Evolutionary conservation across 92 coral and sea anemone species (phyloP).

Genomic region (Virgularia gustaviana): DNA sequence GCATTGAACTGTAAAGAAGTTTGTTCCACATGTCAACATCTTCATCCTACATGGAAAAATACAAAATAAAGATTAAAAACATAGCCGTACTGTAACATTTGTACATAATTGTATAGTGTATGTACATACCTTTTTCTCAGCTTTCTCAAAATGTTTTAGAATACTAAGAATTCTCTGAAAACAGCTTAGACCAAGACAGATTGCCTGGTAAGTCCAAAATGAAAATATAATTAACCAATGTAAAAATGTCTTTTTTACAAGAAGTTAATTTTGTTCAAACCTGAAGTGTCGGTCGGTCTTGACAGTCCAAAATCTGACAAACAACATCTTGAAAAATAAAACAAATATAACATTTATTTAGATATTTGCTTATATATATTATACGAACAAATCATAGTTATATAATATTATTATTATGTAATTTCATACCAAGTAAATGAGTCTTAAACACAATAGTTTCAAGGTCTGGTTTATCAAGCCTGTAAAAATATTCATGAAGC

Average conservation of each 20-base stretch:
- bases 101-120: not conserved
- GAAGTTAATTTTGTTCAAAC: constrained; percentile 5
- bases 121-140: not conserved
- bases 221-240: not conserved
- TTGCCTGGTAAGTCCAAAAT: constrained; percentile 14
- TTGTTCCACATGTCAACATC: constrained; percentile 53
- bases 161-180: constrained; percentile 16
- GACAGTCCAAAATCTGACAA: constrained; percentile 58
- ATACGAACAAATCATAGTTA: not conserved
- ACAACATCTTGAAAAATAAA: constrained; percentile 52
- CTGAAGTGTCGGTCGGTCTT: constrained; percentile 64
- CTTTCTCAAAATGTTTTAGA: not conserved
- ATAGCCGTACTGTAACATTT: not conserved
- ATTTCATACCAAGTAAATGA: constrained; percentile 19
- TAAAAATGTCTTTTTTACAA: not conserved
- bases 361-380: not conserved
- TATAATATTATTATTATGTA: not conserved
- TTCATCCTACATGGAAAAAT: constrained; percentile 49
- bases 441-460: not conserved
- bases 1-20: constrained; percentile 59
- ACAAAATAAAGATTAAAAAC: not conserved
- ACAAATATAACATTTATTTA: not conserved
- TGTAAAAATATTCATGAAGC: not conserved
- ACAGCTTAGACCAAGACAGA: constrained; percentile 35
- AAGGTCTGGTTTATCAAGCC: not conserved